A percentile compares a stretch with the other conserved stretches of the same genome.
Conservation (phyloP, 2,113 vertebrate species). For the Ammospiza nelsoni region DNA sequence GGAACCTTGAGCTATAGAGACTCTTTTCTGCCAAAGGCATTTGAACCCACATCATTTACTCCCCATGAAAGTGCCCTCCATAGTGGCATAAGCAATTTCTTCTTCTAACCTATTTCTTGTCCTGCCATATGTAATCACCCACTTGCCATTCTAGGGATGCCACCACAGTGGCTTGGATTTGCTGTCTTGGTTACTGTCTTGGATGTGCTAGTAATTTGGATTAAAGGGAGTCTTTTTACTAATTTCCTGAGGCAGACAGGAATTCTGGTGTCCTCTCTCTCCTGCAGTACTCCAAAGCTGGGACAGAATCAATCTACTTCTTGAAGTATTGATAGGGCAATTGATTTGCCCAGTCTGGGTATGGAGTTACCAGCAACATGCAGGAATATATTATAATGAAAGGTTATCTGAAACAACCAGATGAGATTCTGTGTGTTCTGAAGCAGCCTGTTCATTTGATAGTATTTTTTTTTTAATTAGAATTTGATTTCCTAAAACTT, state of each 20-base stretch:
- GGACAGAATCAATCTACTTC: background rate
- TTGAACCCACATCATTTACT: fast-evolving
- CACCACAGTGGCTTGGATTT: background rate
- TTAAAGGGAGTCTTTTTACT: background rate
- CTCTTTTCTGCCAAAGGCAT: background rate
- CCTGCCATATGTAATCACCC: background rate
- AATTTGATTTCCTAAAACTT: background rate
- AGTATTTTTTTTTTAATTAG: background rate
- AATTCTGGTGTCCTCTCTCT: background rate
- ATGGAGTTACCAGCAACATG: background rate
- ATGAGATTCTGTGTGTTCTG: background rate
- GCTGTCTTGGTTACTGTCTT: background rate
- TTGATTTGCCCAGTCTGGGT: background rate
- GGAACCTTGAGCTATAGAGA: background rate
- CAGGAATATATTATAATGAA: background rate
- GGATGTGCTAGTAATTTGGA: background rate
- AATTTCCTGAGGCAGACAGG: background rate
- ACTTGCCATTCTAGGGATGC: background rate
- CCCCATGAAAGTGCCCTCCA: background rate
- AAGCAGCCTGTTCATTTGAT: background rate
- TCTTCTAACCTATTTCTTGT: background rate
- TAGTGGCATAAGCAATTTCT: background rate
- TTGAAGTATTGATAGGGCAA: background rate
- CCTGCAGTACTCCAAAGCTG: background rate
- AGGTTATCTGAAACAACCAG: background rate